Conservation (phyloP, 1,140 invertebrate species). For the Drosophila prosaltans region DNA sequence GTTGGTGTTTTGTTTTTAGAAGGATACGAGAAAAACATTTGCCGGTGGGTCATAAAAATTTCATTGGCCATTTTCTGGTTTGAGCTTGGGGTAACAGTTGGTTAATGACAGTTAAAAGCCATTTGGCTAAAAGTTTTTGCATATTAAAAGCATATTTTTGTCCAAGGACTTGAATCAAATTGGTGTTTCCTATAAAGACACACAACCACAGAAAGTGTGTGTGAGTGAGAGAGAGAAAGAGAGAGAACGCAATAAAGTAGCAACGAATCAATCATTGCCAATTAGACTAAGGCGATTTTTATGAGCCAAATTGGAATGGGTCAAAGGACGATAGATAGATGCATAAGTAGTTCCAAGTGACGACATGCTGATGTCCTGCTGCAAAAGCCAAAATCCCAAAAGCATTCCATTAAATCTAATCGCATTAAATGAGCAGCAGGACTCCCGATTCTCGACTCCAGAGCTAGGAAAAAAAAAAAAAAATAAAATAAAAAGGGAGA, state of each 20-base stretch:
- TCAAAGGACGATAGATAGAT: conserved; percentile 14
- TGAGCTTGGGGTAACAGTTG: conserved; percentile 64
- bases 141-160: conserved; percentile 79
- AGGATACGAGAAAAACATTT: conserved; percentile 54
- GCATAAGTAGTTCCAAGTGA: conserved; percentile 72
- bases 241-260: neutral
- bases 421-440: conserved; percentile 72
- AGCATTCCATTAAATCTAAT: conserved; percentile 74
- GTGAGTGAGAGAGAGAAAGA: neutral
- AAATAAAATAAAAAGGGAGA: conserved; percentile 23
- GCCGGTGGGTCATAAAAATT: conserved; percentile 70
- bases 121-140: conserved; percentile 78
- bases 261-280: conserved; percentile 71
- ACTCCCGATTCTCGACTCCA: conserved; percentile 31
- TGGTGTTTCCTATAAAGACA: conserved; percentile 33
- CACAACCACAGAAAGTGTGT: neutral
- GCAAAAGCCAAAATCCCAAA: conserved; percentile 42
- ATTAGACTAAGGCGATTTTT: conserved; percentile 79
- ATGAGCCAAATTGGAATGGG: conserved; percentile 32
- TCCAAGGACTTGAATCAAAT: conserved; percentile 46
- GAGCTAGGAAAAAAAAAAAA: conserved; percentile 36
- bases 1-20: conserved; percentile 20
- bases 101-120: conserved; percentile 79
- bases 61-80: conserved; percentile 72
- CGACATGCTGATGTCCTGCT: conserved; percentile 53